Conservation (phyloP, 2,888 invertebrate genomes). For the Diarsia mendica region DNA sequence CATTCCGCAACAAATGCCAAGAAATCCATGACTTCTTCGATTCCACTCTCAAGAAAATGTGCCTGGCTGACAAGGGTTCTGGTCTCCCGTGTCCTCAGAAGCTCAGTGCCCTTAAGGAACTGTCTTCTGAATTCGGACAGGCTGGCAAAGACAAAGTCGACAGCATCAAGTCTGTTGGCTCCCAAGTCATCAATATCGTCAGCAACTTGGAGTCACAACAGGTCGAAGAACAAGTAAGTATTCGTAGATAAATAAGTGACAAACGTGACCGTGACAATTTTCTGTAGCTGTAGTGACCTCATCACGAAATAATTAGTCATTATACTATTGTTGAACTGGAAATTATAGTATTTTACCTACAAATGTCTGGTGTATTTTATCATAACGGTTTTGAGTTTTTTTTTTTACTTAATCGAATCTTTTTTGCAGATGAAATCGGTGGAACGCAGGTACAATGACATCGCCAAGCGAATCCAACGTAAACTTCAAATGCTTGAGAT, state of each 20-base stretch:
- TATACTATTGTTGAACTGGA: slow-evolving; percentile 24
- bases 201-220: slow-evolving; percentile 97
- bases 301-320: slow-evolving; percentile 41
- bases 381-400: background rate
- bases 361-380: slow-evolving; percentile 5
- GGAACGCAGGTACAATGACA: slow-evolving; percentile 95
- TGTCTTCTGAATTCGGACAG: slow-evolving; percentile 93
- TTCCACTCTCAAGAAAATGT: slow-evolving; percentile 94
- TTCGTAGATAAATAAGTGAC: slow-evolving; percentile 37
- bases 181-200: slow-evolving; percentile 94
- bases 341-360: slow-evolving; percentile 31
- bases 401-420: slow-evolving; percentile 14
- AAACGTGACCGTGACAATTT: slow-evolving; percentile 35
- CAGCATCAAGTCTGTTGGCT: slow-evolving; percentile 92
- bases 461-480: slow-evolving; percentile 95
- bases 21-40: slow-evolving; percentile 96
- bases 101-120: slow-evolving; percentile 93
- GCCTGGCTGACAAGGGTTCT: slow-evolving; percentile 95
- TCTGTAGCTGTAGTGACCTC: slow-evolving; percentile 23
- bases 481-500: slow-evolving; percentile 96
- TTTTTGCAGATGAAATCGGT: slow-evolving; percentile 93
- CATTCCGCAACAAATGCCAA: slow-evolving; percentile 93
- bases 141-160: slow-evolving; percentile 93
- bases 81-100: slow-evolving; percentile 95
- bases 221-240: slow-evolving; percentile 94